phyloP scores from a whole-genome alignment of 2,113 vertebrate genomes.

The human (Homo sapiens) region DNA sequence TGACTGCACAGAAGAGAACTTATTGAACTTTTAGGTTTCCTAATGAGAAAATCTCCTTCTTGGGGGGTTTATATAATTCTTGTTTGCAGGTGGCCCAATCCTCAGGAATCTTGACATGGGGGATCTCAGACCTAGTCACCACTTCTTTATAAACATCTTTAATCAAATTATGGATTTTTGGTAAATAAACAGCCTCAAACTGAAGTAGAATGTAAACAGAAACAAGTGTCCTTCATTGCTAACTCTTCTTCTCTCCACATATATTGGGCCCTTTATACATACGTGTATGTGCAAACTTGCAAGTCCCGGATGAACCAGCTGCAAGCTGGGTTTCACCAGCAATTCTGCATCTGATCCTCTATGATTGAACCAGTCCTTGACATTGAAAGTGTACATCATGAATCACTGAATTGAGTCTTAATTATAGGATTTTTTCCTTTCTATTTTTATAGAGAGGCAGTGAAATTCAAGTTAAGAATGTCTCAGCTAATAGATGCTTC shows the following conservation, averaged over 20 bases:
- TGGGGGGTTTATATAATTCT: not conserved
- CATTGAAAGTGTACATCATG: constrained; percentile 35
- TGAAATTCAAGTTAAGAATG: constrained; percentile 7
- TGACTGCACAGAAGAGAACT: not conserved
- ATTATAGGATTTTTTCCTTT: not conserved
- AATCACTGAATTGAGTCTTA: constrained; percentile 14
- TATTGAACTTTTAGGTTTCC: not conserved
- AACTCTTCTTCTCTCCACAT: not conserved
- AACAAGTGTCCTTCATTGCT: not conserved
- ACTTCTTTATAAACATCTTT: not conserved
- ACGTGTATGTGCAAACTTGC: not conserved
- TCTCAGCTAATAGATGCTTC: not conserved
- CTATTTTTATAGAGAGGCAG: constrained; percentile 25
- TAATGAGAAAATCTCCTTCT: not conserved
- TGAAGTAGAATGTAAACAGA: not conserved
- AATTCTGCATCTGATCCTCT: not conserved
- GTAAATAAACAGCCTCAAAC: constrained; percentile 8
- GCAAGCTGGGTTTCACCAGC: not conserved
- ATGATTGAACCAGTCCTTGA: not conserved
- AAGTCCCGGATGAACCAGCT: not conserved
- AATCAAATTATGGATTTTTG: not conserved
- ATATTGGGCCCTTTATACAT: not conserved
- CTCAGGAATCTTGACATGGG: not conserved
- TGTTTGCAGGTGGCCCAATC: not conserved
- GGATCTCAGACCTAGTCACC: not conserved